Evolutionary conservation across 2,113 vertebrate genomes (phyloP).

Genomic region (Neolamprologus tretocephalus): DNA sequence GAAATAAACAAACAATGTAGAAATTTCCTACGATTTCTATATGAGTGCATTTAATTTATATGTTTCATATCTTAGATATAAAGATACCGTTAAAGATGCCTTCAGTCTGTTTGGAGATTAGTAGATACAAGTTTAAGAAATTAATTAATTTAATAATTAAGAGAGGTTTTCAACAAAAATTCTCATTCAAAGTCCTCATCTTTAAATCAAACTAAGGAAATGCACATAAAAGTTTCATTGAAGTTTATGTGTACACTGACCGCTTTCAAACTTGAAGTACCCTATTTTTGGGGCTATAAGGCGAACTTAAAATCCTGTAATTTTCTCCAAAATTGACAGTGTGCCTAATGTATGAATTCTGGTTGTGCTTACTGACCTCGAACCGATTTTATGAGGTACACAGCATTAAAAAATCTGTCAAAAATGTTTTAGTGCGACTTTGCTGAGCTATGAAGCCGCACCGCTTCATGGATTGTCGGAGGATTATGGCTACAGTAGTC

Average conservation of each 20-base stretch:
- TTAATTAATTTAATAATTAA: not conserved
- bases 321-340: not conserved
- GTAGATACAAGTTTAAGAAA: not conserved
- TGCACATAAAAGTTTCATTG: not conserved
- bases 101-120: not conserved
- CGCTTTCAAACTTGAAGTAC: not conserved
- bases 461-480: accelerated
- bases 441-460: accelerated
- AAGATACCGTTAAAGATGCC: not conserved
- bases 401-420: accelerated
- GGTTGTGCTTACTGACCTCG: accelerated
- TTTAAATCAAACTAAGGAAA: not conserved
- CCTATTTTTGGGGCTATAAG: not conserved
- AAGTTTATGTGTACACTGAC: not conserved
- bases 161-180: not conserved
- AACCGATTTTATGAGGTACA: accelerated
- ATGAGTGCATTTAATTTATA: not conserved
- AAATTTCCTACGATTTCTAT: not conserved
- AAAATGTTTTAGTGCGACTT: accelerated
- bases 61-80: not conserved
- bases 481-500: accelerated
- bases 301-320: not conserved
- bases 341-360: accelerated
- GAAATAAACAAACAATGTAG: not conserved
- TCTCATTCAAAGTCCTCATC: not conserved